Evolutionary conservation across 2,888 invertebrate genomes (phyloP).

Genomic region (Acheta domesticus): DNA sequence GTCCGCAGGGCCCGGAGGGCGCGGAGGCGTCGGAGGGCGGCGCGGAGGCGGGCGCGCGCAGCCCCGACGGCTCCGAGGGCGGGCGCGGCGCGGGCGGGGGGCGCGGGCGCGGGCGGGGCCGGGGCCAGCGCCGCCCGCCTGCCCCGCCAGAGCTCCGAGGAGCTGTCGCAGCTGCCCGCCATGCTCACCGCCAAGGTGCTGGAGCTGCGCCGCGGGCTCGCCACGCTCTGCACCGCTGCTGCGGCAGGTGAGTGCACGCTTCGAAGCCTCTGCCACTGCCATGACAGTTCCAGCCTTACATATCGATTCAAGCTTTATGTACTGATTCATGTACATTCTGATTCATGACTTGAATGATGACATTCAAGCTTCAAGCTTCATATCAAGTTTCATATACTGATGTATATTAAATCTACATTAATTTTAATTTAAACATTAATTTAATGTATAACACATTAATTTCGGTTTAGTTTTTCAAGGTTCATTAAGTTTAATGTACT

Average conservation of each 20-base stretch:
- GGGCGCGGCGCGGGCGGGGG: background rate
- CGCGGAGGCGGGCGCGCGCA: constrained; percentile 19
- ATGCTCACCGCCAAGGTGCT: constrained; percentile 45
- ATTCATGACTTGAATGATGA: too few species aligned
- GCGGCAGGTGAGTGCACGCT: constrained; percentile 20
- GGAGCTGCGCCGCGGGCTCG: constrained; percentile 48
- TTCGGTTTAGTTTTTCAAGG: too few species aligned
- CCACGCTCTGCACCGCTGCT: constrained; percentile 45
- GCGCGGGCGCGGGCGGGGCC: background rate
- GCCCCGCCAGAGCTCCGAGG: constrained; percentile 36
- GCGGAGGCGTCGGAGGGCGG: constrained; percentile 18
- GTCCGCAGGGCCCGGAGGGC: background rate
- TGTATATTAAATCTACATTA: too few species aligned
- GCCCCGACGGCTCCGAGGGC: background rate
- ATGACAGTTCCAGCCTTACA: background rate
- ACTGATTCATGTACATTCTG: too few species aligned
- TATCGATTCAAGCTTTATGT: background rate
- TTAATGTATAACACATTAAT: too few species aligned
- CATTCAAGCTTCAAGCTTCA: too few species aligned
- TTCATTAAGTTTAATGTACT: too few species aligned
- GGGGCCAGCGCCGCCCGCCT: background rate
- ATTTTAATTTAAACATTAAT: too few species aligned
- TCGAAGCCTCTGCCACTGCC: background rate
- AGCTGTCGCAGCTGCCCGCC: constrained; percentile 39
- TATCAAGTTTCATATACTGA: too few species aligned